Percentiles rank a stretch among this genome's conserved stretches.
These are phyloP conservation scores for Myopa tessellatipennis DNA, from an alignment of 2,888 invertebrate species.

Conservation along the genomic window DNA sequence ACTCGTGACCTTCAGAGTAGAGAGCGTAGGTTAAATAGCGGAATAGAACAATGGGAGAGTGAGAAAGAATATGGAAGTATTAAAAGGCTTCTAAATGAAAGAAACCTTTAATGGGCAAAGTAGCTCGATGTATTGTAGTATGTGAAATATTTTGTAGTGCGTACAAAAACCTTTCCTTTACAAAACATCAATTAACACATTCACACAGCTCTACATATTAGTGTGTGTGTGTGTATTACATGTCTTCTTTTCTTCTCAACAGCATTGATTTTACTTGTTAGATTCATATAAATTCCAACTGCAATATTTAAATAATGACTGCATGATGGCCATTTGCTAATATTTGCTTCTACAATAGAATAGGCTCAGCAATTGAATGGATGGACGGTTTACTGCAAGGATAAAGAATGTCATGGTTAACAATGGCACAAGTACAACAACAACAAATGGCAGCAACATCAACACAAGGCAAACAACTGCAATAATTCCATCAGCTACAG, in stretches of 20 bases:
- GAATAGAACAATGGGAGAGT: background rate
- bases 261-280: background rate
- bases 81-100: too few species aligned
- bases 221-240: too few species aligned
- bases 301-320: conserved; percentile 1
- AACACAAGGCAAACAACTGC: background rate
- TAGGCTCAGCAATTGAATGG: background rate
- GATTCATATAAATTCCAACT: conserved; percentile 25
- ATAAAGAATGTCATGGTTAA: conserved; percentile 13
- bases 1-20: too few species aligned
- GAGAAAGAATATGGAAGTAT: background rate
- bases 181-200: too few species aligned
- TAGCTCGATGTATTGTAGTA: too few species aligned
- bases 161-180: too few species aligned
- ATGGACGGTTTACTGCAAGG: background rate
- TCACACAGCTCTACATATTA: too few species aligned
- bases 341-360: background rate
- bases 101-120: too few species aligned
- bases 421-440: conserved; percentile 7
- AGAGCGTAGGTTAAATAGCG: too few species aligned
- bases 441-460: background rate
- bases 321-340: background rate
- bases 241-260: too few species aligned
- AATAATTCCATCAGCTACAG: background rate
- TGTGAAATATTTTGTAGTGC: too few species aligned